Percentiles rank a stretch among this genome's conserved stretches.
Conservation (phyloP, 2,797 vertebrate species). For the Enteromius thamalakanensis region DNA sequence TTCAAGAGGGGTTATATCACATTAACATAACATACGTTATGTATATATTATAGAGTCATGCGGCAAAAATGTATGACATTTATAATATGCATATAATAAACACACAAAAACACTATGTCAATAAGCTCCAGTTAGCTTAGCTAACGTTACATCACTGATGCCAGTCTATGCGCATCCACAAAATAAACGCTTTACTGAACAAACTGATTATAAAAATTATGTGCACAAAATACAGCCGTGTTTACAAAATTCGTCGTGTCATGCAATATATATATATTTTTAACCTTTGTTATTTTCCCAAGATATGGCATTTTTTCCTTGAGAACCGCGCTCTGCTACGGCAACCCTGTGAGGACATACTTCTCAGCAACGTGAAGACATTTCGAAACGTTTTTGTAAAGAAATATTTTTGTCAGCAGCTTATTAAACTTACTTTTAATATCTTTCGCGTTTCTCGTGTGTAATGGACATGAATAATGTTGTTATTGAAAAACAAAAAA, state of each 20-base stretch:
- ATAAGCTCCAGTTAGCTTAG: conserved; percentile 12
- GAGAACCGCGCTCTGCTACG: conserved; percentile 57
- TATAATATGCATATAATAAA: background rate
- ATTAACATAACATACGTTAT: background rate
- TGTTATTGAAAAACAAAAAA: background rate
- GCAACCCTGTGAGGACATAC: conserved; percentile 49
- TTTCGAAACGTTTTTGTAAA: background rate
- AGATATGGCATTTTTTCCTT: conserved; percentile 60
- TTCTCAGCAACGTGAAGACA: background rate
- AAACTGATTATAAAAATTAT: background rate
- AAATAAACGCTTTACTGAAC: background rate
- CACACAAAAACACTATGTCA: background rate
- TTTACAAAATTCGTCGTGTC: background rate
- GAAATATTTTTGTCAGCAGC: background rate
- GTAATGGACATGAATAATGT: background rate
- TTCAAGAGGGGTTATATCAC: background rate
- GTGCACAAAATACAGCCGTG: background rate
- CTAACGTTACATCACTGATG: background rate
- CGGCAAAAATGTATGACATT: too few relatives aligned
- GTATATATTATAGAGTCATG: background rate
- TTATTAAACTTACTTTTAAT: background rate
- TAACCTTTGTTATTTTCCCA: conserved; percentile 63
- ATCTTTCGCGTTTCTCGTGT: background rate
- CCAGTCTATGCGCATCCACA: background rate
- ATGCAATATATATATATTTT: background rate